Percentiles rank a stretch among this genome's conserved stretches.
Evolutionary conservation across 2,797 vertebrate genomes (phyloP).

Genomic region (Myotis myotis): DNA sequence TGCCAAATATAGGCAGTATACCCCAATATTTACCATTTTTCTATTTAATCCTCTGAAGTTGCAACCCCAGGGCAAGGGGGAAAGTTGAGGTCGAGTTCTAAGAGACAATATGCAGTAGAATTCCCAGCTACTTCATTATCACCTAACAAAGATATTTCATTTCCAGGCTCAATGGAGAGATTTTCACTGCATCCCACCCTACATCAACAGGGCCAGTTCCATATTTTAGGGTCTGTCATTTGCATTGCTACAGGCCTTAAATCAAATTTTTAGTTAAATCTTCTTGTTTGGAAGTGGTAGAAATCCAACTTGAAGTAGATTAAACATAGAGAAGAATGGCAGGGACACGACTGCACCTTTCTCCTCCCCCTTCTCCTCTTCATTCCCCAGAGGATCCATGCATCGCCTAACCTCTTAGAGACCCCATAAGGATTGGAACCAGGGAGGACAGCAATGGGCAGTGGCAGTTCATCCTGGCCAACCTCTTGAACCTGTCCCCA

Average conservation of each 20-base stretch:
- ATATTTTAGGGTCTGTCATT: not conserved
- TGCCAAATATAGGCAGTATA: not conserved
- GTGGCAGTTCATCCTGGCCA: no score
- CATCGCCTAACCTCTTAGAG: no score
- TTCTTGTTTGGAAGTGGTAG: slow-evolving; percentile 51
- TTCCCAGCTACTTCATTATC: not conserved
- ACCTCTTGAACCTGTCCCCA: no score
- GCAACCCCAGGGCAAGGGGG: not conserved
- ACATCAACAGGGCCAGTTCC: not conserved
- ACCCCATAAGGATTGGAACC: no score
- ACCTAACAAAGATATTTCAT: not conserved
- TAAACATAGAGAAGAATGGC: slow-evolving; percentile 46
- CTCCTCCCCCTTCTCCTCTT: no score
- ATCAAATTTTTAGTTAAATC: not conserved
- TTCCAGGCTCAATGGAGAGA: not conserved
- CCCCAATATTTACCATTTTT: not conserved
- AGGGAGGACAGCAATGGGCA: no score
- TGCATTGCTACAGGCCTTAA: not conserved
- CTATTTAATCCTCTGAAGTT: not conserved
- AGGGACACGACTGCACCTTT: no score
- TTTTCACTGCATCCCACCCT: not conserved
- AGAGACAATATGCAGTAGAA: not conserved
- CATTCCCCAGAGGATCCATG: no score
- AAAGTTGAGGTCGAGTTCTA: not conserved
- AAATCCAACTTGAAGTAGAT: slow-evolving; percentile 61